These are phyloP conservation scores for Phocoena phocoena DNA, from an alignment of 2,113 vertebrate species.

Conservation along the genomic window DNA sequence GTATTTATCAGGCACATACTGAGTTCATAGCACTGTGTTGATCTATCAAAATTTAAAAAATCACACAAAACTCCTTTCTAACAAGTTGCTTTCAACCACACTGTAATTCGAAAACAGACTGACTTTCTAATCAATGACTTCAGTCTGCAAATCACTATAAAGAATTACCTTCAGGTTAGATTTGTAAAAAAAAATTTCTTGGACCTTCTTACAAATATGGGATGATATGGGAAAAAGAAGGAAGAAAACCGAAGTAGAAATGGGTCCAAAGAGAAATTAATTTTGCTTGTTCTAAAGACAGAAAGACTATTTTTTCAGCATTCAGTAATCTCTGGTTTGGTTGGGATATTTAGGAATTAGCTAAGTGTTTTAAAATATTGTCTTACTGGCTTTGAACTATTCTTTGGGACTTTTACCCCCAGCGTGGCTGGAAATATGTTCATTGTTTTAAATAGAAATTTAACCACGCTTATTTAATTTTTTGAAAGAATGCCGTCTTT, in stretches of 20 bases:
- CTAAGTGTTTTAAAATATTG: slow-evolving; percentile 43
- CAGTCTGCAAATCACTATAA: not conserved
- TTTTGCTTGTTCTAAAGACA: not conserved
- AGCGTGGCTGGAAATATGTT: not conserved
- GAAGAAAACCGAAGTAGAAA: slow-evolving; percentile 22
- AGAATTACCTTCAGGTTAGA: slow-evolving; percentile 1
- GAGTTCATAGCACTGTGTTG: not conserved
- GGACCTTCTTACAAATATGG: not conserved
- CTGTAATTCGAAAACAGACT: not conserved
- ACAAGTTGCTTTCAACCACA: not conserved
- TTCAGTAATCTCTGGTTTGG: not conserved
- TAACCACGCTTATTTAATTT: slow-evolving; percentile 53
- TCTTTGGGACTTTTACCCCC: not conserved
- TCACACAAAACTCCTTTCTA: not conserved
- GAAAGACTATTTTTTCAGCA: not conserved
- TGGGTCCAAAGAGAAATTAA: not conserved
- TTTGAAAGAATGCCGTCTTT: slow-evolving; percentile 23
- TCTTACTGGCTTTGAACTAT: slow-evolving; percentile 46
- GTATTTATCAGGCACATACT: not conserved
- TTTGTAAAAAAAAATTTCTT: not conserved
- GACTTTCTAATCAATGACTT: slow-evolving; percentile 3
- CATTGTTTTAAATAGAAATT: not conserved
- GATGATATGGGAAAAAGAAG: not conserved
- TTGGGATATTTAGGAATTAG: slow-evolving; percentile 35
- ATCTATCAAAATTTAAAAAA: not conserved